Conservation (phyloP, 1,140 invertebrate genomes). For the Zaprionus camerounensis region DNA sequence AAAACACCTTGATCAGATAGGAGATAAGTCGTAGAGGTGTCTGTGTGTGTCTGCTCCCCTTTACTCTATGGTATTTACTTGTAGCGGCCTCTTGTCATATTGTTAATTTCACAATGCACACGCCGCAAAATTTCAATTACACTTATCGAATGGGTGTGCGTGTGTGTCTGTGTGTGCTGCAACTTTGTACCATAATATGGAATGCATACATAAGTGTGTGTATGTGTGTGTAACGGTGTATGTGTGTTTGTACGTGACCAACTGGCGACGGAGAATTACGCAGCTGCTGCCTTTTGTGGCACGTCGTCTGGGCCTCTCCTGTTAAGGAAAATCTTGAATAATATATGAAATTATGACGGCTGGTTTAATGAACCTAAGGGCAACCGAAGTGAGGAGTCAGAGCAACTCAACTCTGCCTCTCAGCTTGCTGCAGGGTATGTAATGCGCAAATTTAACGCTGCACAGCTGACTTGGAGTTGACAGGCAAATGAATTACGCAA, state of each 20-base stretch:
- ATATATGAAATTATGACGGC: slow-evolving; percentile 36
- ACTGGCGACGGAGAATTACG: slow-evolving; percentile 17
- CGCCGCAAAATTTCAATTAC: slow-evolving; percentile 51
- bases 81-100: slow-evolving; percentile 3
- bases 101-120: slow-evolving; percentile 30
- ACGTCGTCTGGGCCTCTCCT: not conserved
- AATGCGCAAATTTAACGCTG: too few relatives aligned
- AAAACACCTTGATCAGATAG: not conserved
- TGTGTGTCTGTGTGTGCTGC: not conserved
- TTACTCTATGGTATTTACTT: not conserved
- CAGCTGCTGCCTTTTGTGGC: slow-evolving; percentile 32
- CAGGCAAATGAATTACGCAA: not conserved
- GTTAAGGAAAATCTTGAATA: slow-evolving; percentile 28
- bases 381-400: not conserved
- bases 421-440: not conserved
- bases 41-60: not conserved
- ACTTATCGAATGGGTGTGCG: slow-evolving; percentile 11
- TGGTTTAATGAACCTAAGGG: slow-evolving; percentile 39
- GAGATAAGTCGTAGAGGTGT: not conserved
- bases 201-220: not conserved
- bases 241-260: slow-evolving; percentile 32
- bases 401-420: not conserved
- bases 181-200: not conserved
- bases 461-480: too few relatives aligned
- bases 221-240: slow-evolving; percentile 10